Conservation (phyloP, 1,140 invertebrate genomes). For the Luehdorfia chinensis region DNA sequence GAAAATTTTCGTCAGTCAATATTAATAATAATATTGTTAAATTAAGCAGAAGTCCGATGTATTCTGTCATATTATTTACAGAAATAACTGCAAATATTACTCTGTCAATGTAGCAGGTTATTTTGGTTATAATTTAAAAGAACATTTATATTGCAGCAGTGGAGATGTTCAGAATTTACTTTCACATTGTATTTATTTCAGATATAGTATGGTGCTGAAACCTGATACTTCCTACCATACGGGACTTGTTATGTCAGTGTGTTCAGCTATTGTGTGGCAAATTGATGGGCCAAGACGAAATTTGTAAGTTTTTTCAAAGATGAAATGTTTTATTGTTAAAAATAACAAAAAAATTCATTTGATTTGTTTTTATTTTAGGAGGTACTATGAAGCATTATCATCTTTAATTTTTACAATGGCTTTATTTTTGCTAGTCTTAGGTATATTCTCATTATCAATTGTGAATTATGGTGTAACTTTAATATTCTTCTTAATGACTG, state of each 20-base stretch:
- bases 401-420: conserved; percentile 73
- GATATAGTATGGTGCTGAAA: conserved; percentile 70
- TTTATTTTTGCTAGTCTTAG: conserved; percentile 73
- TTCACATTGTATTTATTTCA: conserved; percentile 41
- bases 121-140: no score
- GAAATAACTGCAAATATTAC: no score
- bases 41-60: no score
- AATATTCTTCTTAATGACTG: conserved; percentile 73
- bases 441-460: conserved; percentile 76
- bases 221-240: conserved; percentile 74
- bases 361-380: conserved; percentile 58
- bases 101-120: no score
- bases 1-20: no score
- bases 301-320: conserved; percentile 66
- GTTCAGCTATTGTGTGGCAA: conserved; percentile 76
- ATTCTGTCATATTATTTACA: no score
- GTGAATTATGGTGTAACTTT: conserved; percentile 77
- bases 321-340: no score
- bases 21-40: no score
- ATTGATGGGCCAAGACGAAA: conserved; percentile 70
- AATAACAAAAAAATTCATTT: no score
- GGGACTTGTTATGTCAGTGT: conserved; percentile 69
- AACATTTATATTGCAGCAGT: no score
- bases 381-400: conserved; percentile 67
- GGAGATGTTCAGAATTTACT: no score